Evolutionary conservation across 1,140 invertebrate species (phyloP), one percentile per base, ranked within the genome.

Genomic region (Musca vetustissima): DNA sequence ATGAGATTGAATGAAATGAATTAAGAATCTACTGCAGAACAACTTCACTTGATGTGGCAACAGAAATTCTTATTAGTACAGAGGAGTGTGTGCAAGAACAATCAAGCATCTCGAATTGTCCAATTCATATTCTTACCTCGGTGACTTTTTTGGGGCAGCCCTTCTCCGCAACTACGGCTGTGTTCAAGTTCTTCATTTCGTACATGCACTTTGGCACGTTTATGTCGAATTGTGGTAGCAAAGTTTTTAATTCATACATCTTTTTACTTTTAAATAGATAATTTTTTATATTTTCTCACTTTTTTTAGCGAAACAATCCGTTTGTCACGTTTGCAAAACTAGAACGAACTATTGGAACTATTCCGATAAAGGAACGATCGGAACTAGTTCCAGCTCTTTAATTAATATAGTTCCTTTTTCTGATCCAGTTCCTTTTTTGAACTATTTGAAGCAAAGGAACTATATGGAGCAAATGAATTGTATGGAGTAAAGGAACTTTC

Each of bases 211-310:
- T 79, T 8, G 80, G 80, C 17, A 82, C 66, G 52, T 77, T 74
- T 43, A 82, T 81, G 32, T 81, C 77, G 57, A 80, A 81, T 76
- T 79, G 73, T 19, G 79, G 79, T 22, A 81, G 68, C 64, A 81
- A 67, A 25, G 79, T 81, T 71, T 81, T 81, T 24, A 81, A 59
- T 50, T 81, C 79, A 70, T 81, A 81, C 79, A 81, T 81, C n/a
- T 72, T 77, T 68, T 49, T 11, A 48, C 28, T 43, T 9, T 61
- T 61, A 21, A 21, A 61, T 36, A 21, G 11, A 43, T 13, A 43
- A 43, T 1, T 61, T 61, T 17, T 36, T 61, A 9, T 36, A 57
- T 32, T 49, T 49, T 49, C 15, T n/a, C 3, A 49, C 0, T 21
- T 19, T 6, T 19, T 61, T 61, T 13, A 43, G 2, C 25, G 21